phyloP scores from a whole-genome alignment of 2,113 vertebrate genomes.

The Gallinago media region DNA sequence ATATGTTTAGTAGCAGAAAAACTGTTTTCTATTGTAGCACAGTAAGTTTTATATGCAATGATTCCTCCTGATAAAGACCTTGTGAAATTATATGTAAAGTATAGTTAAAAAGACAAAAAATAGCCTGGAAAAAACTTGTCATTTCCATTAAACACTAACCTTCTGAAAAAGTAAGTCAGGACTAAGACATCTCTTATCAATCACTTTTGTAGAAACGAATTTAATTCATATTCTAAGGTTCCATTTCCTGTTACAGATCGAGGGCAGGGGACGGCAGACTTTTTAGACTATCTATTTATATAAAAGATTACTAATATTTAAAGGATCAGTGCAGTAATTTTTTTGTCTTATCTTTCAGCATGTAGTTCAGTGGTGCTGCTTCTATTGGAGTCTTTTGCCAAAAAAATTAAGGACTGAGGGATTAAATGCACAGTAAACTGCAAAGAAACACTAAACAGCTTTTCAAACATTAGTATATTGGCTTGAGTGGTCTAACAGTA shows the following conservation, averaged over 20 bases:
- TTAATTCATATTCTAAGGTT: not conserved
- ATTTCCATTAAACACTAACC: not conserved
- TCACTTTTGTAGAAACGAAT: not conserved
- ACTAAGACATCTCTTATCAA: constrained; percentile 1
- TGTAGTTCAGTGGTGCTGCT: not conserved
- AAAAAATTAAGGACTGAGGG: not conserved
- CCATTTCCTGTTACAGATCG: not conserved
- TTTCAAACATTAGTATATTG: constrained; percentile 15
- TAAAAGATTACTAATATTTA: not conserved
- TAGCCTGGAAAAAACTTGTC: not conserved
- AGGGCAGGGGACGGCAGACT: not conserved
- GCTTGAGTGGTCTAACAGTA: not conserved
- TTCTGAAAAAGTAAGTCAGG: not conserved
- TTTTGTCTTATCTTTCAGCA: not conserved
- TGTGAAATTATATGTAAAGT: not conserved
- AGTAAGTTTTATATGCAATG: not conserved
- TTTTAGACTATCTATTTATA: not conserved
- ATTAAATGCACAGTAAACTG: constrained; percentile 51
- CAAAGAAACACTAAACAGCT: constrained; percentile 24
- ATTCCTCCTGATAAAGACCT: not conserved
- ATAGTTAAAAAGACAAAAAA: not conserved
- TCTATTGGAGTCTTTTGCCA: not conserved
- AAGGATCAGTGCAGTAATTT: not conserved
- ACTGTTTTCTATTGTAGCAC: not conserved
- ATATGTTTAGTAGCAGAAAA: not conserved